Base-by-base conservation (phyloP, 1,140 invertebrate species). In the Lepidurus packardi region DNA sequence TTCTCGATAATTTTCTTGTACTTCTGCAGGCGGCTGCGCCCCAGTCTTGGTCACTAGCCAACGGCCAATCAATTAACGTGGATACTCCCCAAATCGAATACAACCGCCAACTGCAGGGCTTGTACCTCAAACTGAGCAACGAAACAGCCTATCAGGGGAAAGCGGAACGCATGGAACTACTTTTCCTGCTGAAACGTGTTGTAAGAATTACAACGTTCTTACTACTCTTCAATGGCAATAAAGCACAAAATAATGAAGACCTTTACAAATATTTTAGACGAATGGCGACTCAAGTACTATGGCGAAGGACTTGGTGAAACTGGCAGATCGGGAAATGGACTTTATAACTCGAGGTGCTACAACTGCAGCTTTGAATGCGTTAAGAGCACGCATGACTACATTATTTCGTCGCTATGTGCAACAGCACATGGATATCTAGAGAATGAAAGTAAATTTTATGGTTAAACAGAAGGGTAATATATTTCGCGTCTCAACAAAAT, bases 261-360 rank as follows among this genome's bases (percentile, higher is more conserved):
- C 34, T 34, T 34, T 34, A 34, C 34, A 2, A 34, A 34, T 34
- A 34, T 4, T 16, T 65, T 65, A 65, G 53, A 21, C 10, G 21
- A 21, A 21, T 21, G n/a, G 53, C 53, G 53, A 65, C 21, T 65
- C 53, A 7, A 65, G 53, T 65, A 65, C 53, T 7, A 65, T 65
- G 53, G 53, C 53, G 13, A 65, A 65, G 53, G 53, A 65, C 53
- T 65, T 65, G 53, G 53, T 65, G 53, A 65, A 65, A 65, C 21
- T 65, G 13, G 53, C 13, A 7, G 53, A 65, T 21, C 53, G 53
- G 21, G 53, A 65, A 65, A 65, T 65, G 53, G 53, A 65, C 21
- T 65, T 65, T 16, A 65, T 65, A 13, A 65, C 53, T 7, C 4
- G 53, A n/a, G 53, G 53, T 11, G 53, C 53, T 21, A 65, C 53